phyloP scores from a whole-genome alignment of 2,888 invertebrate species.

The Nasonovia ribisnigri region DNA sequence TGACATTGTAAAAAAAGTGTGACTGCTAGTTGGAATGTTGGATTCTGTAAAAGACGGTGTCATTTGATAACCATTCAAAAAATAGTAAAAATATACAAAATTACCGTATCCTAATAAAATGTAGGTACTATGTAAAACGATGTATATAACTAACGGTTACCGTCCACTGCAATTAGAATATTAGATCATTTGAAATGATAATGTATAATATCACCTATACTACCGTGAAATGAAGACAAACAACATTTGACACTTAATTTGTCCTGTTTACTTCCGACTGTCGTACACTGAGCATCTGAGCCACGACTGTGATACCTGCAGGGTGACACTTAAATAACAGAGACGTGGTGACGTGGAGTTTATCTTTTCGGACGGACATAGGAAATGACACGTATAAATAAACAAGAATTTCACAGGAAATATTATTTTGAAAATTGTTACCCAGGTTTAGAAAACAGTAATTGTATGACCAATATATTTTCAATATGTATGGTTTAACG shows the following conservation, averaged over 20 bases:
- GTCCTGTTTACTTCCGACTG: background rate
- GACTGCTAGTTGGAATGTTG: background rate
- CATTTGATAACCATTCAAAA: background rate
- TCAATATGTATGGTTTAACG: background rate
- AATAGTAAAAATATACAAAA: background rate
- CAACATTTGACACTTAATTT: background rate
- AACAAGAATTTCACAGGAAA: background rate
- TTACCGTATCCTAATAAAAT: background rate
- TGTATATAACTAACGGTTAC: background rate
- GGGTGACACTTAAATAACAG: background rate
- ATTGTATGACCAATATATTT: background rate
- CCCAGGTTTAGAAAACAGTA: background rate
- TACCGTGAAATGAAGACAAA: background rate
- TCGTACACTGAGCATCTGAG: background rate
- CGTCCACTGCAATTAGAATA: background rate
- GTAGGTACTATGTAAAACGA: background rate
- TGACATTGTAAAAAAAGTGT: background rate
- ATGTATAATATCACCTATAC: background rate
- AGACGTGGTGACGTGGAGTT: background rate
- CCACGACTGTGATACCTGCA: background rate
- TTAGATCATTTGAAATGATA: background rate
- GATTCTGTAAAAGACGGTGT: background rate
- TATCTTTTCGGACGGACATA: background rate
- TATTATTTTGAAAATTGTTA: background rate
- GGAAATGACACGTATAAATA: background rate